Evolutionary conservation across 2,888 invertebrate species (phyloP).

Genomic region (Melitaea athalia): DNA sequence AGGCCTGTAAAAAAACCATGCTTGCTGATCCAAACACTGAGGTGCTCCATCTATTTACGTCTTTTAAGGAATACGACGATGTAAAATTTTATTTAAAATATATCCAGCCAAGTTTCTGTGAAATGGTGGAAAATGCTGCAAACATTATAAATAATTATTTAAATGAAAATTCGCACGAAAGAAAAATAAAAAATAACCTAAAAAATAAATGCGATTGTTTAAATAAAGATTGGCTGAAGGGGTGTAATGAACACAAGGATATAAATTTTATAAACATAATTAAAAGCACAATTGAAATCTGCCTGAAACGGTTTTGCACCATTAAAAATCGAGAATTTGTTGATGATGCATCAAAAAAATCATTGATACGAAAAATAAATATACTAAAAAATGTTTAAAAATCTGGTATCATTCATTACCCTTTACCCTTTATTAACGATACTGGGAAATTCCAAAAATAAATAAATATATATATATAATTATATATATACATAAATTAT

Average conservation of each 20-base stretch:
- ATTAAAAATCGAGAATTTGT: background rate
- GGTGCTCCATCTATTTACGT: slow-evolving; percentile 12
- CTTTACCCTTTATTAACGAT: too few relatives aligned
- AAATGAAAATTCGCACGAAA: background rate
- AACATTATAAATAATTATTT: background rate
- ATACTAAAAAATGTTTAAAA: background rate
- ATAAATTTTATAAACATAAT: background rate
- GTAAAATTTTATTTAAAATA: background rate
- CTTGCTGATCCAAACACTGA: slow-evolving; percentile 31
- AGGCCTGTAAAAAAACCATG: slow-evolving; percentile 4
- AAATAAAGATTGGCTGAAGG: background rate
- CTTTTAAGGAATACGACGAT: slow-evolving; percentile 2
- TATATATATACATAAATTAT: background rate
- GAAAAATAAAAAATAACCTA: background rate
- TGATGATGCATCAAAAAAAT: background rate
- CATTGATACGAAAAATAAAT: background rate
- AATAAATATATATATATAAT: too few relatives aligned
- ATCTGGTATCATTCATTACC: background rate
- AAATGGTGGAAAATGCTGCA: slow-evolving; percentile 2
- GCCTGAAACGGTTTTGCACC: background rate
- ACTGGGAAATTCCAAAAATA: background rate
- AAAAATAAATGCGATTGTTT: background rate
- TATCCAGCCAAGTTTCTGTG: background rate
- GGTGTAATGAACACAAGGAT: background rate
- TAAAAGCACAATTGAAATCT: background rate